Evolutionary conservation across 2,888 invertebrate species (phyloP), one percentile per base, ranked within the genome.

Genomic region (Sinhomidia bicolor): DNA sequence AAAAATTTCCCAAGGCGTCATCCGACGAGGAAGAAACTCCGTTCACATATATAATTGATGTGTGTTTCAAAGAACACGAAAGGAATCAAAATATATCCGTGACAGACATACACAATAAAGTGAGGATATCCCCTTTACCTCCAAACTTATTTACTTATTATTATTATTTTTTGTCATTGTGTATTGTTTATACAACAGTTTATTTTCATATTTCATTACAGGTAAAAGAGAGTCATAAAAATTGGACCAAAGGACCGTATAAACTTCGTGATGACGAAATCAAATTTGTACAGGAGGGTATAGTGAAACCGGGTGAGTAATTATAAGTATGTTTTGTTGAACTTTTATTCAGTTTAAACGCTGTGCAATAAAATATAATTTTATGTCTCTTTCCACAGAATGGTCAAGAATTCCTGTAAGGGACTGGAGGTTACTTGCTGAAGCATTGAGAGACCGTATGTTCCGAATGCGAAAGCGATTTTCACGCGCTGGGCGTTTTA

Each of bases 221-320:
- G 88, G 83, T 88, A 0, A 88, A 57, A 32, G 71, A 88, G 6
- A 78, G 51, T 17, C 51, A 83, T 51, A 88, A 88, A 47, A 82
- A 78, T 20, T 88, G 88, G 88, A 83, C 71, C 1, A 88, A 88
- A 32, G 88, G 88, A 20, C 88, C 88, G 0, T 88, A 88, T 20
- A 82, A 81, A 47, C 23, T 88, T 0, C 54, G 71, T 23, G 88
- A 88, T 6, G 88, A 88, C 10, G 88, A 88, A 79, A 83, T 84
- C 10, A 88, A 88, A 41, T 88, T 88, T 83, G 68, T 88, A 1
- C 65, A 78, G 14, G 83, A 88, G 29, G 83, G 88, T n/a, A 84
- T 88, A 10, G 44, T 88, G 7, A 88, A 88, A n/a, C 88, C 78
- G 57, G 86, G 86, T 87, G 23, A 23, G 41, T 29, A 20, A 32